Base-by-base conservation (phyloP, 2,797 vertebrate species). In the Galago senegalensis region DNA sequence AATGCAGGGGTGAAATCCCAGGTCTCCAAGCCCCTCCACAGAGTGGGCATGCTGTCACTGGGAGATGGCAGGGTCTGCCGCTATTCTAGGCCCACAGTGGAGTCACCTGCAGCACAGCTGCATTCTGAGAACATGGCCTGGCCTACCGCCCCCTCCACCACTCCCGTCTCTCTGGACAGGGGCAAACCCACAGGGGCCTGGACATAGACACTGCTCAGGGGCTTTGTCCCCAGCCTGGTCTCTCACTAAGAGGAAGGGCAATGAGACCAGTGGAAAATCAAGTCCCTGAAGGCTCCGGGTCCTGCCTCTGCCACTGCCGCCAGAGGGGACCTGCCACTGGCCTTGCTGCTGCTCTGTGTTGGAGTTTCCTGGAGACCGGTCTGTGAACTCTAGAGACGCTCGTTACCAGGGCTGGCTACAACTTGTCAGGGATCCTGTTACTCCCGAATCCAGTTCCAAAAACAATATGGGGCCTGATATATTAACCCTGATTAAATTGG, bases 371-470 rank as follows among this genome's bases (percentile, higher is more conserved):
- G 0, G n/a, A 95, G 76, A 25, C 95, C 3, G 5, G 79, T 21
- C 87, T 95, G 73, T 88, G 97, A 97, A 88, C 56, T 85, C 20
- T 1, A 5, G 87, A 93, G 96, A 46, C 49, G 89, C 95, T 94
- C 12, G 37, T 87, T 89, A 7, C 65, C 37, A 63, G 95, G 94
- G 89, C 97, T 94, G 91, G 97, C 94, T 96, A 63, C 73, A 93
- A 95, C 94, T 90, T 90, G 91, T 86, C 97, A 94, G 75, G 80
- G 20, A 92, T 14, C 97, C 83, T 96, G 87, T 79, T 97, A 95
- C 97, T 96, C 87, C 95, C 5, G 43, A 87, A 96, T n/a, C 4
- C 40, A 86, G 91, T 92, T 98, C 98, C 98, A 98, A 98, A 98
- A 98, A 93, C 90, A 98, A 97, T 93, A 97, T 21, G 21, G 23